Conservation (phyloP, 2,888 invertebrate genomes). For the Chymomyza fuscimana region DNA sequence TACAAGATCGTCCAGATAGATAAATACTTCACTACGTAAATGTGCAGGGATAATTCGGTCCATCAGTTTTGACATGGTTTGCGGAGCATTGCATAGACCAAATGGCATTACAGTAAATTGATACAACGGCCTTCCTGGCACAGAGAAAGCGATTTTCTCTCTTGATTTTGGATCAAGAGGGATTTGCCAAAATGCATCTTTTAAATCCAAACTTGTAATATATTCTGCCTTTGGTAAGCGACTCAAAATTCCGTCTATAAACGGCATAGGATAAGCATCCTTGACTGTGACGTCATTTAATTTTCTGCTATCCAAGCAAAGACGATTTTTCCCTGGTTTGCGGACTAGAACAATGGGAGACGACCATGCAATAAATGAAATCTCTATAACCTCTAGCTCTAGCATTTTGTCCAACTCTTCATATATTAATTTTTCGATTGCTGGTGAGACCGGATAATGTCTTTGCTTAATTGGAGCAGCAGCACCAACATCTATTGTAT, state of each 20-base stretch:
- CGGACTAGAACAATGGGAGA: constrained; percentile 59
- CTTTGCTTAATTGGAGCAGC: constrained; percentile 25
- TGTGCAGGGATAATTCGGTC: constrained; percentile 10
- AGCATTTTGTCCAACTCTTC: constrained; percentile 68
- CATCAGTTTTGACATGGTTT: too few species aligned
- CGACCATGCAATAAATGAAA: constrained; percentile 61
- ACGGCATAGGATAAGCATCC: constrained; percentile 43
- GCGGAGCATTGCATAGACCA: constrained; percentile 19
- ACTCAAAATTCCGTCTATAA: constrained; percentile 37
- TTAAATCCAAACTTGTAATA: constrained; percentile 35
- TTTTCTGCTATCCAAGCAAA: constrained; percentile 62
- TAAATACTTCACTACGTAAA: constrained; percentile 34
- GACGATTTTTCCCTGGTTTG: constrained; percentile 51
- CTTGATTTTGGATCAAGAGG: constrained; percentile 22
- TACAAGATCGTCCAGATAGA: constrained; percentile 22
- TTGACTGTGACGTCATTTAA: constrained; percentile 55
- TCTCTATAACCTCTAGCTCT: constrained; percentile 57
- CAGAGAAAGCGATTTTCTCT: constrained; percentile 33
- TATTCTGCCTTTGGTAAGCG: constrained; percentile 26
- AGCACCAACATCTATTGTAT: constrained; percentile 1
- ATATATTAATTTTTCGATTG: constrained; percentile 32
- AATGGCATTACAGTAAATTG: constrained; percentile 43
- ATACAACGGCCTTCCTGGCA: constrained; percentile 37
- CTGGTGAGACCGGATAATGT: constrained; percentile 37
- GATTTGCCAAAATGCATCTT: constrained; percentile 44